phyloP scores from a whole-genome alignment of 2,888 invertebrate species.

The Lepidochrysops patricia region DNA sequence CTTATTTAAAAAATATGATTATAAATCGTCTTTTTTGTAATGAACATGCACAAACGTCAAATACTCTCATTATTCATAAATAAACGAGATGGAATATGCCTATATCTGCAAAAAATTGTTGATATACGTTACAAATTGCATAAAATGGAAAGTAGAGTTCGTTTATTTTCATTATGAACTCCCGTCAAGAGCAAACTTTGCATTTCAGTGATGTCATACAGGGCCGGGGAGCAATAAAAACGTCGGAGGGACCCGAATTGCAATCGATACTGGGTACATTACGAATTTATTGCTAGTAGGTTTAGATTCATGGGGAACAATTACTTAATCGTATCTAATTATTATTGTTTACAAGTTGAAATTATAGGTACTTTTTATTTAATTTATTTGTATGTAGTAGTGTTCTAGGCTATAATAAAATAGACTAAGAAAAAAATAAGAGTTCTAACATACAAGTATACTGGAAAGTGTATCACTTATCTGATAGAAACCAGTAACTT shows the following conservation, averaged over 20 bases:
- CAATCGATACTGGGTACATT: slow-evolving; percentile 58
- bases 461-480: neutral
- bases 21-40: no score
- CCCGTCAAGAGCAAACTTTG: slow-evolving; percentile 25
- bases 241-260: slow-evolving; percentile 35
- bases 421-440: no score
- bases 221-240: slow-evolving; percentile 45
- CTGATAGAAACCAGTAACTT: neutral
- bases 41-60: no score
- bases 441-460: neutral
- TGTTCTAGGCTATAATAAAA: no score
- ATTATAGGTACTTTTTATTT: no score
- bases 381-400: neutral
- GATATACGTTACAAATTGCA: no score
- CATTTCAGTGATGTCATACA: slow-evolving; percentile 48
- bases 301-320: slow-evolving; percentile 34
- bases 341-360: neutral
- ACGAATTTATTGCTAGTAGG: slow-evolving; percentile 57
- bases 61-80: no score
- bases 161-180: slow-evolving; percentile 18
- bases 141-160: slow-evolving; percentile 10
- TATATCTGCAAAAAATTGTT: no score
- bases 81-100: no score
- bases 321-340: slow-evolving; percentile 29
- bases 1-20: no score